Percentiles rank a stretch among this genome's conserved stretches.
These are phyloP conservation scores for Psittacara wagleri DNA, from an alignment of 2,113 vertebrate species.

Conservation along the genomic window DNA sequence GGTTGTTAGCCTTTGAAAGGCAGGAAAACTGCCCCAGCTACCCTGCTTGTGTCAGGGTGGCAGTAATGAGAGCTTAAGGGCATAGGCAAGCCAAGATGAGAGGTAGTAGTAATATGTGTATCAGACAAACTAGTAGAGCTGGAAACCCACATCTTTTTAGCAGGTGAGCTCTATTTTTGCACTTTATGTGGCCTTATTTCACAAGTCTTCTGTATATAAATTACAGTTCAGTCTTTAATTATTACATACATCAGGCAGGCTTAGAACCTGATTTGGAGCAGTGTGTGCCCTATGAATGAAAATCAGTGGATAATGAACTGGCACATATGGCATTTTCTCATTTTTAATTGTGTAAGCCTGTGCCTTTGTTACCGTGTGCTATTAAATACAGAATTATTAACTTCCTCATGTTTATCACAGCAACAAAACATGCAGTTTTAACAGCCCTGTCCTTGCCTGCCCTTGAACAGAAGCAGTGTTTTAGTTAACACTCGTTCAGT, in stretches of 20 bases:
- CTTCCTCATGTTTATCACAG: not conserved
- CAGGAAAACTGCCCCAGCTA: not conserved
- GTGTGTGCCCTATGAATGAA: not conserved
- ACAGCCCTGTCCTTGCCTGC: not conserved
- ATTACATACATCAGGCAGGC: not conserved
- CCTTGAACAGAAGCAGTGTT: not conserved
- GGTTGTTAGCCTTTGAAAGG: not conserved
- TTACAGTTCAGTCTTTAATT: not conserved
- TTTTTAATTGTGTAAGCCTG: not conserved
- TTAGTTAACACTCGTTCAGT: not conserved
- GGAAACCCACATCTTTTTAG: not conserved
- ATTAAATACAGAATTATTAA: not conserved
- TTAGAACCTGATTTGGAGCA: not conserved
- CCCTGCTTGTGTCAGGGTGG: not conserved
- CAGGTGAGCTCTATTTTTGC: not conserved
- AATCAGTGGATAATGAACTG: not conserved
- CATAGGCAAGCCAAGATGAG: not conserved
- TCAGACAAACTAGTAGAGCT: not conserved
- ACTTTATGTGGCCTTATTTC: not conserved
- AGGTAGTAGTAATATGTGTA: not conserved
- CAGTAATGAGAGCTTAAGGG: not conserved
- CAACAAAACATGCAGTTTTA: not conserved
- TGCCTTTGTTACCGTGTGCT: not conserved
- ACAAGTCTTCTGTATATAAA: not conserved
- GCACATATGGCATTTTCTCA: not conserved